Percentiles rank a stretch among this genome's conserved stretches.
Evolutionary conservation across 2,113 vertebrate genomes (phyloP).

Genomic region (Corapipo altera): DNA sequence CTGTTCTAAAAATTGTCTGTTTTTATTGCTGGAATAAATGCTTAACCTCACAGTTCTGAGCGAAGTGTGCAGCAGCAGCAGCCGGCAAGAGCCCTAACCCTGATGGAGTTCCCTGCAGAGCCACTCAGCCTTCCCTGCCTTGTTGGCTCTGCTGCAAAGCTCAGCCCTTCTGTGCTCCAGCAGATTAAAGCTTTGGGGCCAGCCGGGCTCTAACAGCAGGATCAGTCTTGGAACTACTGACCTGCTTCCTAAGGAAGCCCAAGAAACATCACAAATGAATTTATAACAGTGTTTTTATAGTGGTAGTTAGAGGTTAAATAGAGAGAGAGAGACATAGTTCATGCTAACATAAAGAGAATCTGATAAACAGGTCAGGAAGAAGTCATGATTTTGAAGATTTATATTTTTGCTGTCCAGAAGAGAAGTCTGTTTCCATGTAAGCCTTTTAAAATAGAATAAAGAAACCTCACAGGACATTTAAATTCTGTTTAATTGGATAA

Average conservation of each 20-base stretch:
- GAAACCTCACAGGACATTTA: background rate
- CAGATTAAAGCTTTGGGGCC: background rate
- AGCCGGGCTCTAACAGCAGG: background rate
- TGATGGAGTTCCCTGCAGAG: background rate
- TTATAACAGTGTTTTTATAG: background rate
- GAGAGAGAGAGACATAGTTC: background rate
- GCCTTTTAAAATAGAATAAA: background rate
- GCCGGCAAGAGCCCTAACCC: background rate
- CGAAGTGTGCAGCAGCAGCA: background rate
- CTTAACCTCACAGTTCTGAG: background rate
- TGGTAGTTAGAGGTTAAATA: background rate
- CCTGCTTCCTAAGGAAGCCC: background rate
- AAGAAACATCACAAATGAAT: background rate
- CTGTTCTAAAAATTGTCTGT: background rate
- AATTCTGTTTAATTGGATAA: background rate
- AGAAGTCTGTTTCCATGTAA: background rate
- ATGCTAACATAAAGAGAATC: background rate
- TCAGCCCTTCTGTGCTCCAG: background rate
- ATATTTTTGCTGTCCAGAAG: background rate
- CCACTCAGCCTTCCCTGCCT: background rate
- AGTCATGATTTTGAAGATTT: background rate
- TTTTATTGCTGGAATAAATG: background rate
- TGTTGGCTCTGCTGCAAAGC: fast-evolving
- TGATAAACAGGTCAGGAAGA: background rate
- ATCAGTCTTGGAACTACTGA: background rate